phyloP scores from a whole-genome alignment of 1,140 invertebrate genomes.

The Bicyclus anynana region DNA sequence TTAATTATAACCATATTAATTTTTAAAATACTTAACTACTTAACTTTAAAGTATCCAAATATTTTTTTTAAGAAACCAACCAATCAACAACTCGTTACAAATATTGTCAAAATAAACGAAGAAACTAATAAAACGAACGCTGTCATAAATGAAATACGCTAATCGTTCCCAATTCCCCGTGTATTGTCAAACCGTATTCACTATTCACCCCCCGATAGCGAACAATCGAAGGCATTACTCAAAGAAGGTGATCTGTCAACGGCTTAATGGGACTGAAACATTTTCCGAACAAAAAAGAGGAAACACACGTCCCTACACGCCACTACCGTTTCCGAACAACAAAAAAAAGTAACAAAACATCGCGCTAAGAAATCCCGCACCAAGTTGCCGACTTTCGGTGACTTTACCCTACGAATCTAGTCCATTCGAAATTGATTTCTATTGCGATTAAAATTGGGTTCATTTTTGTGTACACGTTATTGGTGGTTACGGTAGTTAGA shows the following conservation, averaged over 20 bases:
- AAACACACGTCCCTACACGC: conserved; percentile 65
- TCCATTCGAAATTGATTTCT: conserved; percentile 21
- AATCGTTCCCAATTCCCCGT: conserved; percentile 31
- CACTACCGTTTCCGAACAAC: conserved; percentile 59
- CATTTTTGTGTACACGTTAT: conserved; percentile 9
- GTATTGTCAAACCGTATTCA: conserved; percentile 44
- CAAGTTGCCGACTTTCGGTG: conserved; percentile 33
- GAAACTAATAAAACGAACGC: background rate
- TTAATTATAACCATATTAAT: too few relatives aligned
- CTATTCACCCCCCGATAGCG: conserved; percentile 33
- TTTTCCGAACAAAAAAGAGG: conserved; percentile 73
- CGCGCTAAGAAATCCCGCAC: conserved; percentile 43
- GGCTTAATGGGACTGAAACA: conserved; percentile 74
- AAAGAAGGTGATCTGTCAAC: conserved; percentile 70
- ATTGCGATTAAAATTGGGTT: conserved; percentile 13
- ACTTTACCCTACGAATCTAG: conserved; percentile 30
- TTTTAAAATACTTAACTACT: too few relatives aligned
- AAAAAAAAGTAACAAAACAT: conserved; percentile 65
- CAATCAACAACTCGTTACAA: too few relatives aligned
- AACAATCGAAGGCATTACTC: conserved; percentile 70
- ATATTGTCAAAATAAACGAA: too few relatives aligned
- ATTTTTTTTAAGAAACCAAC: too few relatives aligned
- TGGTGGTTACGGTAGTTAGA: conserved; percentile 22
- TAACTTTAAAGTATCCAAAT: too few relatives aligned
- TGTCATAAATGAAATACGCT: conserved; percentile 15